phyloP scores from a whole-genome alignment of 2,888 invertebrate species.

The Gasteruption jaculator region DNA sequence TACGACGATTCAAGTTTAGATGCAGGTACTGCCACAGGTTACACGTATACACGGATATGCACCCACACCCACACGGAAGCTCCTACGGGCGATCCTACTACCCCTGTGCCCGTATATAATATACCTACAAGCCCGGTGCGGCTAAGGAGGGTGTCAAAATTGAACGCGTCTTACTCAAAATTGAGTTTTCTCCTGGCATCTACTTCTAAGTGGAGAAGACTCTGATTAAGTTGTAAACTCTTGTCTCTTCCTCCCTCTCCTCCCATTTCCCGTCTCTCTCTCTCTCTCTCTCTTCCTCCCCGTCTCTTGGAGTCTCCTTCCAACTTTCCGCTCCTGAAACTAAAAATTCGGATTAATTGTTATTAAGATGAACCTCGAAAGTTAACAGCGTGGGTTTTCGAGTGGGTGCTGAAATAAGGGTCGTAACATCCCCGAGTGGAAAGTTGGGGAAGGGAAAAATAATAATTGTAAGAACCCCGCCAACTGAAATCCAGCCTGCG shows the following conservation, averaged over 20 bases:
- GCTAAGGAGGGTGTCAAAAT: constrained; percentile 48
- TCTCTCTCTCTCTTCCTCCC: constrained; percentile 15
- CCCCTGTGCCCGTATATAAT: no score
- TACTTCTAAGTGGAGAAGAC: constrained; percentile 45
- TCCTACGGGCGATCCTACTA: no score
- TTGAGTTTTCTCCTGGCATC: constrained; percentile 48
- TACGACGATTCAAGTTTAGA: no score
- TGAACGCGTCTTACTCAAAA: constrained; percentile 46
- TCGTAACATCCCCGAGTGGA: constrained; percentile 13
- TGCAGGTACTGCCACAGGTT: no score
- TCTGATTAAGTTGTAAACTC: constrained; percentile 45
- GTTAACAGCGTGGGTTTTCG: no score
- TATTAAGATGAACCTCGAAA: no score
- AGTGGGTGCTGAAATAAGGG: no score
- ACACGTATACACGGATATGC: no score
- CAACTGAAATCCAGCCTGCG: constrained; percentile 12
- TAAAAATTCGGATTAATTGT: no score
- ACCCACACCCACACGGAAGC: constrained; percentile 19
- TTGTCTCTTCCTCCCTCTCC: constrained; percentile 35
- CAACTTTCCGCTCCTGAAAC: no score
- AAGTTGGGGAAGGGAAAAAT: constrained; percentile 20
- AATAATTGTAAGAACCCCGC: no score
- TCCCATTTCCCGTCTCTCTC: constrained; percentile 10
- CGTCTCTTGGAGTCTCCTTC: not conserved
- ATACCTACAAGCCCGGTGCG: no score